Evolutionary conservation across 1,140 invertebrate species (phyloP).

Genomic region (Nilaparvata lugens): DNA sequence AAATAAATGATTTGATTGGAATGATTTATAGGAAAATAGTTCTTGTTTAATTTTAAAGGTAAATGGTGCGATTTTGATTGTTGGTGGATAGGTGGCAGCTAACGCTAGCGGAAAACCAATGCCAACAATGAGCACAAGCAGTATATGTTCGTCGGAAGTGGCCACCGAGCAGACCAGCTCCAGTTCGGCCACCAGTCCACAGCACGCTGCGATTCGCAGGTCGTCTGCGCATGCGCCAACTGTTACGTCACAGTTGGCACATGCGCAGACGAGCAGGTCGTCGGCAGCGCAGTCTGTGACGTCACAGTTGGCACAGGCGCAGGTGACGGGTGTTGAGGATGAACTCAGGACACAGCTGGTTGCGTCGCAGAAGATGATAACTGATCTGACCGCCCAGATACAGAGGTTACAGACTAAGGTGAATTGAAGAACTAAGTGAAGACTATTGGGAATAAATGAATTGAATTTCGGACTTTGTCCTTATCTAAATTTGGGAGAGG

Average conservation of each 20-base stretch:
- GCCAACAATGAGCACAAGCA: neutral
- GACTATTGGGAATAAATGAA: neutral
- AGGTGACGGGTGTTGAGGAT: conserved; percentile 11
- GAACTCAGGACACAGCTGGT: conserved; percentile 21
- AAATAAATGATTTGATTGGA: too few relatives aligned
- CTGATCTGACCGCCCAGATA: conserved; percentile 24
- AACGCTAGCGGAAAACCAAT: neutral
- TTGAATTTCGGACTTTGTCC: neutral
- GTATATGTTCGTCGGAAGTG: neutral
- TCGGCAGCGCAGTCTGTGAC: neutral
- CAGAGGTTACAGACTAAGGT: conserved; percentile 16
- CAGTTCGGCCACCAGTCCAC: neutral
- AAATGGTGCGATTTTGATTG: too few relatives aligned
- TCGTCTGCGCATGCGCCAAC: conserved; percentile 12
- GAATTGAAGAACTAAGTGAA: too few relatives aligned
- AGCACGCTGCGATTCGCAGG: conserved; percentile 2
- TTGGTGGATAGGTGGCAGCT: neutral
- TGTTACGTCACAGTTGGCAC: conserved; percentile 8
- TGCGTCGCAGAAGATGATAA: conserved; percentile 21
- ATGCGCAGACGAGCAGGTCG: neutral
- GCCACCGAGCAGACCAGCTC: neutral
- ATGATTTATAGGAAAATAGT: too few relatives aligned
- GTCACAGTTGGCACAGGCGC: neutral
- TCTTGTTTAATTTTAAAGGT: too few relatives aligned
- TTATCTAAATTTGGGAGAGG: too few relatives aligned